phyloP scores from a whole-genome alignment of 2,888 invertebrate genomes.

The Sminthurides aquaticus region DNA sequence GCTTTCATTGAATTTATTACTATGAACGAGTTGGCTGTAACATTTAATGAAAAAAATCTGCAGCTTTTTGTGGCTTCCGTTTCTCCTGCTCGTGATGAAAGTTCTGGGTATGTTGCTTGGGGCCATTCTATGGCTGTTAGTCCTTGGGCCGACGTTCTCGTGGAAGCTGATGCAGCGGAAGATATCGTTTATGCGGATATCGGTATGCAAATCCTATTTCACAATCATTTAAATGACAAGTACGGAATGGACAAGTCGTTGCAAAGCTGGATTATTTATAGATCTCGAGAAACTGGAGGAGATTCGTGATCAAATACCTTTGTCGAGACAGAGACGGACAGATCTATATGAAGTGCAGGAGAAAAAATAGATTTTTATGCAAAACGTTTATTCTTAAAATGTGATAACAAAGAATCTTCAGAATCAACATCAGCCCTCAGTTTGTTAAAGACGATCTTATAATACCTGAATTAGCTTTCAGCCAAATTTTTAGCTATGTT shows the following conservation, averaged over 20 bases:
- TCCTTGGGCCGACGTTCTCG: conserved; percentile 74
- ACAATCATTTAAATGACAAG: not conserved
- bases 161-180: conserved; percentile 62
- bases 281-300: conserved; percentile 66
- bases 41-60: too few species aligned
- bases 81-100: conserved; percentile 69
- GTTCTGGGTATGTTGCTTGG: conserved; percentile 73
- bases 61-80: conserved; percentile 69
- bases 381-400: not conserved
- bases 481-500: too few species aligned
- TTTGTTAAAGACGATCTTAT: too few species aligned
- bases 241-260: not conserved
- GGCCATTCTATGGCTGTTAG: conserved; percentile 76
- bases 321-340: conserved; percentile 61
- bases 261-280: conserved; percentile 47
- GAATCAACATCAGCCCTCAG: not conserved
- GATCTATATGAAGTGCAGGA: conserved; percentile 62
- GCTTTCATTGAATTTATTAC: not conserved
- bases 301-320: conserved; percentile 76
- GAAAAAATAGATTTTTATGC: not conserved
- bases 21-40: too few species aligned
- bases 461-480: too few species aligned
- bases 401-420: not conserved
- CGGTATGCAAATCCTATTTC: too few species aligned
- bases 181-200: conserved; percentile 67